Conservation (phyloP, 1,140 invertebrate genomes). For the Tyrophagus putrescentiae region DNA sequence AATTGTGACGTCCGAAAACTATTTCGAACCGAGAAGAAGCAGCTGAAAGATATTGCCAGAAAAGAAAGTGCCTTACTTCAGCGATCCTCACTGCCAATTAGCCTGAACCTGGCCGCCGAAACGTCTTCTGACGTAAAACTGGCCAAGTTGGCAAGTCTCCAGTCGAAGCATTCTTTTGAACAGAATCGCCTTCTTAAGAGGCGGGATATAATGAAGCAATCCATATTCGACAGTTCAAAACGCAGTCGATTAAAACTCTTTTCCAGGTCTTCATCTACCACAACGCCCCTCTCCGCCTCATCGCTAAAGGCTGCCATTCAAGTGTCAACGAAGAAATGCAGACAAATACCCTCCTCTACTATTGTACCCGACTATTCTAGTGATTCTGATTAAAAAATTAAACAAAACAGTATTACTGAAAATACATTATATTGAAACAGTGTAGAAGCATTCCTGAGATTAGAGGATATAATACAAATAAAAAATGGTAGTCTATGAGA, state of each 20-base stretch:
- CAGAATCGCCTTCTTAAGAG: constrained; percentile 20
- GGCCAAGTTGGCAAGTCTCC: constrained; percentile 53
- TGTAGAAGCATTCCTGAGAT: no score
- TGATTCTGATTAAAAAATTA: no score
- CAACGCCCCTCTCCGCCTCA: background rate
- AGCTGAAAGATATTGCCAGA: constrained; percentile 41
- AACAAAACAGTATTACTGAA: no score
- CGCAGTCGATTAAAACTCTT: background rate
- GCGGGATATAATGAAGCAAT: constrained; percentile 22
- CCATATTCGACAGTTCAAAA: constrained; percentile 11
- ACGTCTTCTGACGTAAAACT: constrained; percentile 57
- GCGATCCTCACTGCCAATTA: constrained; percentile 15
- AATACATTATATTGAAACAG: no score
- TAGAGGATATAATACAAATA: no score
- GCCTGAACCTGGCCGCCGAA: constrained; percentile 45
- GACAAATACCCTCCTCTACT: no score
- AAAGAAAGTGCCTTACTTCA: background rate
- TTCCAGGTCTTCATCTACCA: background rate
- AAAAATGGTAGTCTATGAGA: no score
- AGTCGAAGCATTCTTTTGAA: constrained; percentile 34
- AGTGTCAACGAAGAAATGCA: background rate
- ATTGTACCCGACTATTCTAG: no score
- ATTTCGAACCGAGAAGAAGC: constrained; percentile 57
- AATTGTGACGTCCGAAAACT: constrained; percentile 62
- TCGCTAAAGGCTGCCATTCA: background rate